Base-by-base conservation (phyloP, 2,888 invertebrate genomes). In the Melieria omissa region DNA sequence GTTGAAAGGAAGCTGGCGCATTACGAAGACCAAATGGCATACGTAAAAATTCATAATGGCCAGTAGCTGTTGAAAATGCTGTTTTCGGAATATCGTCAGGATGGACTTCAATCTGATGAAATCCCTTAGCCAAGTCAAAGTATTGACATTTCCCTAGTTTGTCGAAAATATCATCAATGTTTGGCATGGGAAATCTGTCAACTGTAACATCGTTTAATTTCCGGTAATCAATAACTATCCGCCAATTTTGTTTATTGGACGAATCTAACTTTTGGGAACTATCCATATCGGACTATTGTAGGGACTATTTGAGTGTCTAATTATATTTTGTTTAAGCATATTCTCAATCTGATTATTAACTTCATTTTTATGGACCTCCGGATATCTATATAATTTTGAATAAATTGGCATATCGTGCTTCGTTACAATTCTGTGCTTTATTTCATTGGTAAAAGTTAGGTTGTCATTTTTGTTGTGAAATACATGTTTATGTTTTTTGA, bases 11-110 rank as follows among this genome's bases (percentile, higher is more conserved):
- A 4, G 45, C 45, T 3, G 64, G 64, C 41, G 54, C 49, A 49
- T 64, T 64, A 8, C 52, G 10, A 10, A 64, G 52, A 6, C 52
- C 64, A 54, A 64, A 64, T 49, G 64, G 52, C 64, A 64, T 64
- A 2, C 29, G n/a, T 41, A n/a, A 60, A 60, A 16, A 60, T 29
- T 60, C 60, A 14, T 60, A 60, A 60, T 60, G 16, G 42, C 60
- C 60, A 60, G 29, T 2, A 16, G 60, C 9, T 16, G 60, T 60
- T 4, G 60, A 60, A 60, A 60, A 60, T 12, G 60, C 60, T 41
- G 62, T 62, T 45, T 62, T 62, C 45, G n/a, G 44, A 62, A 46
- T n/a, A n/a, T n/a, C n/a, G n/a, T 62, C 47, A 12, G 62, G 47
- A 54, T 65, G 45, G 8, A 65, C 9, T 55, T 65, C 54, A 4